Conservation (phyloP, 2,113 vertebrate species). For the Lamprotornis superbus region DNA sequence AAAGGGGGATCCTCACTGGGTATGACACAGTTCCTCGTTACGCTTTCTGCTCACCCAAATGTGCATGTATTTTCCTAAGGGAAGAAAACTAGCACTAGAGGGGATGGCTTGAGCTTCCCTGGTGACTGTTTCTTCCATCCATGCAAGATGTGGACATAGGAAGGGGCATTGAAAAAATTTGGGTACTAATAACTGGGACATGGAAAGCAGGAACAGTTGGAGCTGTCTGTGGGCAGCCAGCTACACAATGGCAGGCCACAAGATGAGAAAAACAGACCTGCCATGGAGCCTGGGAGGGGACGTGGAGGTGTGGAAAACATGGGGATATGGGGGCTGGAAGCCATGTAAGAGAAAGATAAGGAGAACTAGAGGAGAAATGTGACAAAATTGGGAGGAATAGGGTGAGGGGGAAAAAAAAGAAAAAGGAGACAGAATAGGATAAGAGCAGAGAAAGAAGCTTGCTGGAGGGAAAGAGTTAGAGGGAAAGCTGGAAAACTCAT, state of each 20-base stretch:
- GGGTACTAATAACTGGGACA: not conserved
- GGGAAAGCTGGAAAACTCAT: not conserved
- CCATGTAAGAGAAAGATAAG: not conserved
- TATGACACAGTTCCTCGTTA: not conserved
- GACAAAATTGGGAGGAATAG: not conserved
- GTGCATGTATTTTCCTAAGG: not conserved
- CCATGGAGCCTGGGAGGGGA: not conserved
- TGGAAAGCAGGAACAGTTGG: not conserved
- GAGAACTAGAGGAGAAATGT: not conserved
- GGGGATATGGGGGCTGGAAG: not conserved
- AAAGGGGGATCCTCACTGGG: not conserved
- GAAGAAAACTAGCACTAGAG: not conserved
- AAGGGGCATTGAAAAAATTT: not conserved
- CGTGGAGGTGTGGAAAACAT: not conserved
- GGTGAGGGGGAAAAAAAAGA: rapidly evolving
- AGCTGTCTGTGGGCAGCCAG: not conserved
- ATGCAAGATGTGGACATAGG: not conserved
- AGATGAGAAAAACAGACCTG: not conserved
- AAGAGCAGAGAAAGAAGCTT: not conserved
- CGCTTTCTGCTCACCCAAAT: not conserved
- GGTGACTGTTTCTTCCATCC: not conserved
- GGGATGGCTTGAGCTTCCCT: not conserved
- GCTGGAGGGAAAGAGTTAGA: not conserved
- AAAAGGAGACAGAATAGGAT: not conserved
- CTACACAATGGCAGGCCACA: not conserved